Evolutionary conservation across 2,888 invertebrate genomes (phyloP), one percentile per base, ranked within the genome.

Genomic region (Ophioninae sp.): DNA sequence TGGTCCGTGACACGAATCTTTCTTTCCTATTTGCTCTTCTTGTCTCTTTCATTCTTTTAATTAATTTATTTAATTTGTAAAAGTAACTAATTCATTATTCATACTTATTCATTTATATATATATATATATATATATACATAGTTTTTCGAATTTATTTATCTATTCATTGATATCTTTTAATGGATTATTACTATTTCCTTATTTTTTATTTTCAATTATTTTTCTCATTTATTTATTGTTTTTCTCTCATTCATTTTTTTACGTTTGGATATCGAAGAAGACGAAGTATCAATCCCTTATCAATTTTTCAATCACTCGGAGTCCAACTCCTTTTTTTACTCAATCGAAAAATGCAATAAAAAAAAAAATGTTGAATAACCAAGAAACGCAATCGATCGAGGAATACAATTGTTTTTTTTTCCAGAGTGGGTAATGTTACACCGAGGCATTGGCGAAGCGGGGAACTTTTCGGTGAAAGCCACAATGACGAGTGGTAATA

Each of bases 381-480:
- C 13, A 50, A 50, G 17, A 50, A 17, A 13, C 13, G n/a, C 23
- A 50, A 41, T 62, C 56, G 21, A 13, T 72, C 50, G 21, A 50
- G 17, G 2, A 57, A 37, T 13, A 83, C 84, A 84, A 81, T 79
- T 74, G 67, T 84, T 79, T 75, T 70, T 84, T 79, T 75, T 70
- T 65, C 78, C 70, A 59, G 81, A 37, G 41, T 39, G 30, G 10
- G 62, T 13, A 37, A 56, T 78, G 62, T 44, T 65, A 68, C 67
- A 41, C 21, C 20, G 10, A 50, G n/a, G 68, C 64, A 41, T 37
- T 61, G 61, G 57, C 17, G 59, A 57, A 65, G 70, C 8, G 85
- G 84, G 85, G 85, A 30, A 78, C 85, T 89, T 92, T 92, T 92
- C 85, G 92, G 92, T 92, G 92, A 92, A 83, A 83, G 83, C 83